Conservation (phyloP, 2,888 invertebrate genomes). For the Cosmia trapezina region DNA sequence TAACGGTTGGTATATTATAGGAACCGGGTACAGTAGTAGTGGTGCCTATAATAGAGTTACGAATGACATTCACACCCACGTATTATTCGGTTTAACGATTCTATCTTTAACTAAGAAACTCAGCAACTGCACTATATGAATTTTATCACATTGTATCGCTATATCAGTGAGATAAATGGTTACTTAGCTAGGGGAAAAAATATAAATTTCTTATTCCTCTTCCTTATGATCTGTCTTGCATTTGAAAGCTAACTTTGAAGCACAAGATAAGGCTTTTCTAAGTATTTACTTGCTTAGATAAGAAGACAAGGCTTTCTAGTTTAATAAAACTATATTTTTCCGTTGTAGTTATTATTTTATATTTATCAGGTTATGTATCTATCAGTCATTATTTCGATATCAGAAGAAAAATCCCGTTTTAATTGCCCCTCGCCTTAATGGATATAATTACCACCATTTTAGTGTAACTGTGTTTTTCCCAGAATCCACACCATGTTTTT, state of each 20-base stretch:
- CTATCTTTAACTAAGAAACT: slow-evolving; percentile 22
- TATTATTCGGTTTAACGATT: background rate
- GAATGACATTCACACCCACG: slow-evolving; percentile 35
- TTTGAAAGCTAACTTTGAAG: slow-evolving; percentile 2
- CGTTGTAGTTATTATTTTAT: background rate
- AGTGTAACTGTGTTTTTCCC: slow-evolving; percentile 17
- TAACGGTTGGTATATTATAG: background rate
- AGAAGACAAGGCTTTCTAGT: too few relatives aligned
- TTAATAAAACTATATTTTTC: background rate
- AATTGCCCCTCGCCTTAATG: slow-evolving; percentile 4
- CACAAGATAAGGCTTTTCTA: background rate
- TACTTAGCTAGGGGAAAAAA: slow-evolving; percentile 15
- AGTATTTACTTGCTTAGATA: background rate
- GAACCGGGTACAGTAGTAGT: slow-evolving; percentile 5
- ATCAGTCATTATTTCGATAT: background rate
- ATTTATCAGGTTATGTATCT: background rate
- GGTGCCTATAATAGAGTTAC: slow-evolving; percentile 23
- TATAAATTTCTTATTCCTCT: background rate
- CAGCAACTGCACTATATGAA: background rate
- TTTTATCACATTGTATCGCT: slow-evolving; percentile 15
- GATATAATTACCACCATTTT: slow-evolving; percentile 22
- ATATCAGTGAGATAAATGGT: background rate
- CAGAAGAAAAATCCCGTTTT: background rate
- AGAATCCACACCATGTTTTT: slow-evolving; percentile 21
- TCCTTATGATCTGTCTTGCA: slow-evolving; percentile 11